These are phyloP conservation scores for Pristionchus pacificus DNA, from an alignment of 1,140 invertebrate genomes.

Conservation along the genomic window DNA sequence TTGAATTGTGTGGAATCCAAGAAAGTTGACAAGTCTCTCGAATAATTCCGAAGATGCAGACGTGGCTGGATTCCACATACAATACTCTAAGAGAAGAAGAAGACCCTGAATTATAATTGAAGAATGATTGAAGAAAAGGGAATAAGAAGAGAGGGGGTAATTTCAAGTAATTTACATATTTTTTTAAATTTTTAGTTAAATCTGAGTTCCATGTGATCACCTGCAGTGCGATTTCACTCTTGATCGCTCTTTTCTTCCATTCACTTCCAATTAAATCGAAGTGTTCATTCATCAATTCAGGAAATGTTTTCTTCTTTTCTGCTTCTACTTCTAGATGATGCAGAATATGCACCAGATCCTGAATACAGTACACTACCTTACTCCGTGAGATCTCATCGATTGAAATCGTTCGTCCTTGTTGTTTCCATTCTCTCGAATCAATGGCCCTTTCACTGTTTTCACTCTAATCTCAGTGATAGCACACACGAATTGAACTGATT, in stretches of 20 bases:
- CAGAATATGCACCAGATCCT: not conserved
- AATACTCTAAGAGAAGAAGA: slow-evolving; percentile 28
- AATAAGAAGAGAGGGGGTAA: not conserved
- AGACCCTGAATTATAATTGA: slow-evolving; percentile 30
- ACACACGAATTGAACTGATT: no score
- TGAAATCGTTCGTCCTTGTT: no score
- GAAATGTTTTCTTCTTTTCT: not conserved
- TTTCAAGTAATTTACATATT: no score
- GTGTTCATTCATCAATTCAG: not conserved
- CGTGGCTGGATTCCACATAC: slow-evolving; percentile 28
- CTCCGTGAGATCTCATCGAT: no score
- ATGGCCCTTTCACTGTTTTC: not conserved
- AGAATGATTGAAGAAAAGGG: no score
- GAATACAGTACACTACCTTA: no score
- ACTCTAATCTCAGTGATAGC: not conserved
- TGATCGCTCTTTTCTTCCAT: slow-evolving; percentile 10
- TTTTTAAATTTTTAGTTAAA: no score
- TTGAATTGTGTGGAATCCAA: slow-evolving; percentile 32
- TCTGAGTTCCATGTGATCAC: no score
- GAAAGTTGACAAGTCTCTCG: slow-evolving; percentile 26
- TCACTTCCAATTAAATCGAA: slow-evolving; percentile 7
- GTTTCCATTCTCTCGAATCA: no score
- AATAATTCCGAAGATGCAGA: slow-evolving; percentile 22
- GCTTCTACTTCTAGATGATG: not conserved
- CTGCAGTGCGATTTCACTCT: slow-evolving; percentile 14